Conservation (phyloP, 2,888 invertebrate species). For the Lithodes maja region DNA sequence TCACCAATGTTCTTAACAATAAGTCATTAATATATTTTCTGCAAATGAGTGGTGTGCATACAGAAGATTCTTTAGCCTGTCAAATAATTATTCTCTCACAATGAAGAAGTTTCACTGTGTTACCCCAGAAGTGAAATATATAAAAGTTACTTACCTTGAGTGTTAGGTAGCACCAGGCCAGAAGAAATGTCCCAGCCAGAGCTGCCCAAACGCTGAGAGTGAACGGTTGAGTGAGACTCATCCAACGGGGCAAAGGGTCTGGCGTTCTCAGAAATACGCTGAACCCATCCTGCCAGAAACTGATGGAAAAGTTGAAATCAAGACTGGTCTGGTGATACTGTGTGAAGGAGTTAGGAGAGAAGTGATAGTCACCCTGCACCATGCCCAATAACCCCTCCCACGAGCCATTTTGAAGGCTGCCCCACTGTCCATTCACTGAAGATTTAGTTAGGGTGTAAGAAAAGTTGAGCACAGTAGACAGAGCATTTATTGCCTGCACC, state of each 20-base stretch:
- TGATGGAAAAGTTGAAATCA: background rate
- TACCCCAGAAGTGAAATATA: too few relatives aligned
- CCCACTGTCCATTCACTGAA: background rate
- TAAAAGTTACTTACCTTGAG: background rate
- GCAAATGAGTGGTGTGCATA: too few relatives aligned
- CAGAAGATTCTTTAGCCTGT: too few relatives aligned
- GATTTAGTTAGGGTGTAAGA: background rate
- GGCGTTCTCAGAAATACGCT: background rate
- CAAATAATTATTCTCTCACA: too few relatives aligned
- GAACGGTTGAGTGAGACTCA: background rate
- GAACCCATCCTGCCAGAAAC: background rate
- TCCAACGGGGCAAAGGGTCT: background rate
- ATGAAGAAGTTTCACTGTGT: too few relatives aligned
- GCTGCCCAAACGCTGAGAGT: background rate
- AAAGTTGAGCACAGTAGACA: conserved; percentile 9
- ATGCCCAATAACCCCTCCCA: background rate
- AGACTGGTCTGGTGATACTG: too few relatives aligned
- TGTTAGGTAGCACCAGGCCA: background rate
- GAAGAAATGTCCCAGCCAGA: background rate
- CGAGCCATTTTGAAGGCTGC: background rate
- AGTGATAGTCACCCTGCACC: conserved; percentile 2
- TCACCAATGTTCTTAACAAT: too few relatives aligned
- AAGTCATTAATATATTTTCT: too few relatives aligned
- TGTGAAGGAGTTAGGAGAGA: background rate
- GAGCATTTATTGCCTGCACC: background rate